Evolutionary conservation across 2,797 vertebrate genomes (phyloP), one percentile per base, ranked within the genome.

Genomic region (Trachurus trachurus): DNA sequence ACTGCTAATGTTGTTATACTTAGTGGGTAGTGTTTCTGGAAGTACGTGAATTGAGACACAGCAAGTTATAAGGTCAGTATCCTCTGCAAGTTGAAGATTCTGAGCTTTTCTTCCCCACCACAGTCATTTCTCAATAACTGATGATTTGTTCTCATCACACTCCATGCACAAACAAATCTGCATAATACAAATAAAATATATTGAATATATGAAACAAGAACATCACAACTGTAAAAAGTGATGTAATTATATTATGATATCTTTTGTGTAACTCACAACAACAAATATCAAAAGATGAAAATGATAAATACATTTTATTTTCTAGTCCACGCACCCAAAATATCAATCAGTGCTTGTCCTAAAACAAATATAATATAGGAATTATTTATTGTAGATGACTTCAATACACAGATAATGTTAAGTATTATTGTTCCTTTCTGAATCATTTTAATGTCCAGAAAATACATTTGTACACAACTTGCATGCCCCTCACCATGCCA

Each of bases 391-490:
- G 15, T 49, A 15, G 2, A 42, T 42, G 0, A 74, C 17, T 40
- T 29, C 13, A 56, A 65, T 52, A 15, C 54, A 72, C n/a, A 81
- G 39, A 60, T 56, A 12, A 60, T 45, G 10, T 52, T 4, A 57
- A 39, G 37, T 60, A 9, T 6, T 0, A 68, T 49, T 62, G 5
- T 44, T 9, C 15, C 59, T 56, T 58, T 49, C 6, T 73, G 19
- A 66, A 71, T 65, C 22, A 69, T n/a, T 47, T 42, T 31, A 1
- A 22, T 62, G 22, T 58, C n/a, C 21, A 64, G 21, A 10, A 67
- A 65, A 59, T 58, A 40, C 74, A 74, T 34, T 5, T 34, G 52
- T 9, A 60, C 34, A 82, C 39, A 72, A 69, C 42, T 21, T 47
- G 29, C 53, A 72, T 53, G 13, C 9, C 57, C 16, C 45, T n/a